These are phyloP conservation scores for Lepidotrigona ventralis DNA, from an alignment of 1,140 invertebrate species.

Conservation along the genomic window DNA sequence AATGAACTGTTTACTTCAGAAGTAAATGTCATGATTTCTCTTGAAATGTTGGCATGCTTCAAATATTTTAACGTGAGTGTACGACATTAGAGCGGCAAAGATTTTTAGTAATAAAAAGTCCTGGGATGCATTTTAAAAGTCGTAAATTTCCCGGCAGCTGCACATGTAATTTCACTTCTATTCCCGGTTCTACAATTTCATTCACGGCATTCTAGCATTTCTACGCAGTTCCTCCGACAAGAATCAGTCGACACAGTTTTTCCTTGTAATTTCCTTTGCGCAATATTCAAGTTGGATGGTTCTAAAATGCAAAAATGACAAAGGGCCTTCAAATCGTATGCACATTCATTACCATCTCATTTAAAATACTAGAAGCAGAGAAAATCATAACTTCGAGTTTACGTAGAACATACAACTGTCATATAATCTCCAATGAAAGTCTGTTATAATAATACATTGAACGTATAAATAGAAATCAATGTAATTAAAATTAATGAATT, in stretches of 20 bases:
- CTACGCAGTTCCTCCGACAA: background rate
- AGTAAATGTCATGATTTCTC: too few species aligned
- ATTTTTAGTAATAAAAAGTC: background rate
- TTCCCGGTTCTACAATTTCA: background rate
- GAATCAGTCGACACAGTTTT: background rate
- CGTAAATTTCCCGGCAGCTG: background rate
- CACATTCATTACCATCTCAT: background rate
- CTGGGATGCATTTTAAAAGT: background rate
- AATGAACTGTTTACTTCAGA: too few species aligned
- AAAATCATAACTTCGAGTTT: background rate
- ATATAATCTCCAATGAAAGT: background rate
- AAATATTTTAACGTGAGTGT: too few species aligned
- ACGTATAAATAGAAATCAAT: too few species aligned
- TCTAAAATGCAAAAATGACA: background rate
- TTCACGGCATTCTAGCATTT: background rate
- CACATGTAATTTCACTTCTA: conserved; percentile 1
- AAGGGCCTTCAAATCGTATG: background rate
- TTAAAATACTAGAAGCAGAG: background rate
- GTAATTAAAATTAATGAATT: too few species aligned
- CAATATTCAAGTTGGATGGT: background rate
- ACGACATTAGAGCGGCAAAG: background rate
- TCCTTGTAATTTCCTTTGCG: background rate
- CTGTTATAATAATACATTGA: background rate
- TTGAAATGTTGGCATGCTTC: too few species aligned
- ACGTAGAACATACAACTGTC: background rate